Conservation (phyloP, 64 coral and sea anemone species). For the Pocillopora damicornis region DNA sequence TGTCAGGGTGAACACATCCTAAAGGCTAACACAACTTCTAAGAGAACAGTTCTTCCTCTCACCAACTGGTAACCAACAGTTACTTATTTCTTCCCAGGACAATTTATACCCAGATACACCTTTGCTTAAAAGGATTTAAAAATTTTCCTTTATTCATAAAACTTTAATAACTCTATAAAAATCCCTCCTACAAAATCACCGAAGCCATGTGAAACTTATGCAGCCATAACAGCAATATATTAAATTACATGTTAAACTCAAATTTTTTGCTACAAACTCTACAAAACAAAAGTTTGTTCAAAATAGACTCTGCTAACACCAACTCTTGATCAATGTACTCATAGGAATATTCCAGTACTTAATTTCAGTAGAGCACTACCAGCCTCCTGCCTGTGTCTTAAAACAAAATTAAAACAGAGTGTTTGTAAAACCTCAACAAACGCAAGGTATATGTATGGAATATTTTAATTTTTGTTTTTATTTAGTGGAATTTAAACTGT, state of each 20-base stretch:
- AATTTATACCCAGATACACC: neutral
- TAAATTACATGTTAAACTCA: no score
- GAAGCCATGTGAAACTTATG: neutral
- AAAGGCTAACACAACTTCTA: no score
- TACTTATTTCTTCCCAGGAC: neutral
- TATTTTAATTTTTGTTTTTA: neutral
- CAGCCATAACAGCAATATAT: no score
- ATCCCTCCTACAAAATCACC: constrained; percentile 2
- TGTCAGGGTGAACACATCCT: no score
- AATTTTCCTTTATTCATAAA: constrained; percentile 8
- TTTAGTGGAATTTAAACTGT: neutral
- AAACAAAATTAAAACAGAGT: neutral
- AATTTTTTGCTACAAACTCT: no score
- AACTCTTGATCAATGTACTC: no score
- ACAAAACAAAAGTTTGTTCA: no score
- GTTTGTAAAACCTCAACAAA: constrained; percentile 4
- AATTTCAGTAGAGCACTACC: neutral
- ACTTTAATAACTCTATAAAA: constrained; percentile 5
- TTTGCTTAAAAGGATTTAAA: neutral
- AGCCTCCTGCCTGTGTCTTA: neutral
- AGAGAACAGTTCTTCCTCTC: no score
- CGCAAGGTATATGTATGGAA: constrained; percentile 13
- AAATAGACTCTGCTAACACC: no score
- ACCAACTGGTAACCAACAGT: no score
- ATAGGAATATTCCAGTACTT: no score